Evolutionary conservation across 2,113 vertebrate genomes (phyloP).

Genomic region (Alaudala cheleensis): DNA sequence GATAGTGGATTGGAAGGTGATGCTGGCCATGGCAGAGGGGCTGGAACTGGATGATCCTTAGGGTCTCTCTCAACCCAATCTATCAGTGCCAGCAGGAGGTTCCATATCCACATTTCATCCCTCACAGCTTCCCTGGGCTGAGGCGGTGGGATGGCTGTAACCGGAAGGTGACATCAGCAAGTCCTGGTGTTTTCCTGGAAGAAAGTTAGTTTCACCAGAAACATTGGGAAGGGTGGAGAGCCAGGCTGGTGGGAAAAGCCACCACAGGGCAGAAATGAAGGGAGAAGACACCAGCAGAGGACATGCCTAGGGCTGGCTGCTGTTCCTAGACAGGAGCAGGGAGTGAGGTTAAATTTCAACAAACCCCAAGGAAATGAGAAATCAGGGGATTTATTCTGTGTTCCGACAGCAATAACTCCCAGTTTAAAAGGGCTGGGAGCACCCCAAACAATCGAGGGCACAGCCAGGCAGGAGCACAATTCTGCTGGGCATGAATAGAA

Average conservation of each 20-base stretch:
- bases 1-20: background rate
- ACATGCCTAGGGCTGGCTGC: background rate
- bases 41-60: background rate
- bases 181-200: background rate
- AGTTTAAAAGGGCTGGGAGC: background rate
- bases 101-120: accelerated
- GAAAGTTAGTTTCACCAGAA: background rate
- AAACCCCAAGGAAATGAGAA: background rate
- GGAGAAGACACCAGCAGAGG: background rate
- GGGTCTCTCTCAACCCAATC: background rate
- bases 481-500: too few species aligned
- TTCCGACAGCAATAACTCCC: background rate
- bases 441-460: slow-evolving; percentile 19
- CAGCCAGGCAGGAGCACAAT: too few species aligned
- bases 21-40: background rate
- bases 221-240: background rate
- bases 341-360: background rate
- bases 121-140: background rate
- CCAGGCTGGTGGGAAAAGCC: background rate
- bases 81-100: background rate
- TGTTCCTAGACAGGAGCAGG: background rate
- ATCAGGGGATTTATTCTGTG: background rate
- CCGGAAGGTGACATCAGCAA: accelerated
- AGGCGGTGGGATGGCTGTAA: accelerated
- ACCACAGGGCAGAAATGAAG: background rate